These are phyloP conservation scores for Cancer borealis DNA, from an alignment of 2,888 invertebrate species.

Conservation along the genomic window DNA sequence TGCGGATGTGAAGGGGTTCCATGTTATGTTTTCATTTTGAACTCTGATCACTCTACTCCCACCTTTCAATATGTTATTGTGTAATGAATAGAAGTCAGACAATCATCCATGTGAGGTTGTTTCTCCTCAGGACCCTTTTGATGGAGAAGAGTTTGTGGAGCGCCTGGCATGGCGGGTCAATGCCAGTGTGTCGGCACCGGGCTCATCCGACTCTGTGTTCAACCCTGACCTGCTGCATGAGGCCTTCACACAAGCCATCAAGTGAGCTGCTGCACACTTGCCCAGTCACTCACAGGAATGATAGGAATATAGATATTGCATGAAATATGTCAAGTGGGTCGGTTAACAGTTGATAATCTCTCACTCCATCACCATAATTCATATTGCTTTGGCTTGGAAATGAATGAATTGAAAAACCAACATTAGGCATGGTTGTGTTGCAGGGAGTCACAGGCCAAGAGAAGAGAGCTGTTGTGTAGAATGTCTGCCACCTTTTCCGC, in stretches of 20 bases:
- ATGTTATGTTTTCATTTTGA: no score
- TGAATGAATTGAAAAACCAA: background rate
- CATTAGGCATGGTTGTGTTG: background rate
- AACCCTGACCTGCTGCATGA: constrained; percentile 92
- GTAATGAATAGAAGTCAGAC: no score
- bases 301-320: background rate
- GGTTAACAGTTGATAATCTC: background rate
- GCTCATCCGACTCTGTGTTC: constrained; percentile 78
- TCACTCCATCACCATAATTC: background rate
- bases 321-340: background rate
- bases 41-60: no score
- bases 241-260: constrained; percentile 94
- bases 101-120: background rate
- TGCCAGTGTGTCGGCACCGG: constrained; percentile 85
- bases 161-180: constrained; percentile 96
- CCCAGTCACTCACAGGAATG: background rate
- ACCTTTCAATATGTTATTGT: no score
- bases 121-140: constrained; percentile 93
- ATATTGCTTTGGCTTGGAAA: background rate
- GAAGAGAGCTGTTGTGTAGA: background rate
- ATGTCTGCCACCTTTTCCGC: constrained; percentile 73
- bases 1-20: no score
- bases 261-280: constrained; percentile 71
- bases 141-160: constrained; percentile 98
- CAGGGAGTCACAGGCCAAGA: background rate